Base-by-base conservation (phyloP, 1,140 invertebrate species). In the Drosophila suzukii region DNA sequence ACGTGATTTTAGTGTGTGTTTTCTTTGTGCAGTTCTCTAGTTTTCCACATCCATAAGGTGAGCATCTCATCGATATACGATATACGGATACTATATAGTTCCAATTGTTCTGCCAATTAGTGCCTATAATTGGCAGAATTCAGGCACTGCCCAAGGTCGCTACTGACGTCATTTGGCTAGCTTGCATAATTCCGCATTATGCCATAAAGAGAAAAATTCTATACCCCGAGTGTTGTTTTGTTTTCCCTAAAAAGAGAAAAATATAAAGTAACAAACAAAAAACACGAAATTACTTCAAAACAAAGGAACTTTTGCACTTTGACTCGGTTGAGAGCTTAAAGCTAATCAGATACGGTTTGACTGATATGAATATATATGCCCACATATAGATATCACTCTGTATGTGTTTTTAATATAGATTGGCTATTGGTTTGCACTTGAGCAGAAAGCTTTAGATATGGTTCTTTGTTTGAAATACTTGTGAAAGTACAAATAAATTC, bases 181-280 rank as follows among this genome's bases (percentile, higher is more conserved):
- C 65, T 83, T 83, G 80, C 80, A 83, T 83, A 83, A 83, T 84
- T 72, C 4, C 55, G 43, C 41, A 61, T 56, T 73, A 62, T 68
- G 60, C 65, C 65, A 66, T 68, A 68, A 66, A 51, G 8, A 57
- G 74, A 39, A 41, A 44, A 50, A 59, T 56, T 60, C 24, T 30
- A 70, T 53, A 54, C 20, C 17, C 32, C 47, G 15, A 30, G 20
- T 13, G 12, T 36, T 50, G 68, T 61, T 53, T 43, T 49, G 15
- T 58, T 71, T 57, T 68, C 27, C 34, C 13, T 10, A 41, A 62
- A 72, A 38, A 60, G 13, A 2, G 27, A 30, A 54, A 47, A 47
- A 34, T 50, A 43, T 41, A 36, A 27, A 39, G 41, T 53, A 54
- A 56, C 44, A 63, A 74, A 61, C 50, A 54, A 63, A 20, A 61